Evolutionary conservation across 1,140 invertebrate species (phyloP).

Genomic region (Pseudoatta argentina): DNA sequence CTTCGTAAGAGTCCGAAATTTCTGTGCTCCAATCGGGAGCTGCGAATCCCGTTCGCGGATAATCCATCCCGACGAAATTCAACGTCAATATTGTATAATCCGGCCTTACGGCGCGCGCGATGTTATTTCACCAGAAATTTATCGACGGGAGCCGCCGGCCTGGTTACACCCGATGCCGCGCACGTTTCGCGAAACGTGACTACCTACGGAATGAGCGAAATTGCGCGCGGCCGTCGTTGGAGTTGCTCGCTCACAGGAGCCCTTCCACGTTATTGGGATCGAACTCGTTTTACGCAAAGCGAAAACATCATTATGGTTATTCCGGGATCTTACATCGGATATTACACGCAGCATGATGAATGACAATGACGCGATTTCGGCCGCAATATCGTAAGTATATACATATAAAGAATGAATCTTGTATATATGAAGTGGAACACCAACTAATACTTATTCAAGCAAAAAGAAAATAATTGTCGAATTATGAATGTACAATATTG

Average conservation of each 20-base stretch:
- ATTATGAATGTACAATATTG: background rate
- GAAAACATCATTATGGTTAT: slow-evolving; percentile 46
- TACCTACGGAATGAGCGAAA: slow-evolving; percentile 66
- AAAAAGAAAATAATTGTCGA: no score
- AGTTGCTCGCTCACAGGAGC: slow-evolving; percentile 64
- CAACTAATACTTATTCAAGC: no score
- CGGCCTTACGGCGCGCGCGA: slow-evolving; percentile 48
- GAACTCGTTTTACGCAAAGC: slow-evolving; percentile 22
- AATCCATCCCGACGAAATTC: slow-evolving; percentile 30
- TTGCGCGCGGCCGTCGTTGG: slow-evolving; percentile 45
- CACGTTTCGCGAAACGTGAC: slow-evolving; percentile 75
- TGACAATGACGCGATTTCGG: slow-evolving; percentile 18
- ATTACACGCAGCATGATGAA: slow-evolving; percentile 39
- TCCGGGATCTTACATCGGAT: slow-evolving; percentile 44
- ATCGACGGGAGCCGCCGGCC: slow-evolving; percentile 65
- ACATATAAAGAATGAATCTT: background rate
- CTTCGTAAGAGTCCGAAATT: background rate
- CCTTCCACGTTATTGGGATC: slow-evolving; percentile 41
- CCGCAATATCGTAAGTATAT: background rate
- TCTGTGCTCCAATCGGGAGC: background rate
- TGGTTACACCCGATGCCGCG: slow-evolving; percentile 62
- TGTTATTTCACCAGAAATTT: slow-evolving; percentile 71
- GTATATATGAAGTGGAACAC: background rate
- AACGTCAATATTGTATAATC: slow-evolving; percentile 48
- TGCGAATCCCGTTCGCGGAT: slow-evolving; percentile 23